Base-by-base conservation (phyloP, 1,140 invertebrate species). In the Drosophila paulistorum region DNA sequence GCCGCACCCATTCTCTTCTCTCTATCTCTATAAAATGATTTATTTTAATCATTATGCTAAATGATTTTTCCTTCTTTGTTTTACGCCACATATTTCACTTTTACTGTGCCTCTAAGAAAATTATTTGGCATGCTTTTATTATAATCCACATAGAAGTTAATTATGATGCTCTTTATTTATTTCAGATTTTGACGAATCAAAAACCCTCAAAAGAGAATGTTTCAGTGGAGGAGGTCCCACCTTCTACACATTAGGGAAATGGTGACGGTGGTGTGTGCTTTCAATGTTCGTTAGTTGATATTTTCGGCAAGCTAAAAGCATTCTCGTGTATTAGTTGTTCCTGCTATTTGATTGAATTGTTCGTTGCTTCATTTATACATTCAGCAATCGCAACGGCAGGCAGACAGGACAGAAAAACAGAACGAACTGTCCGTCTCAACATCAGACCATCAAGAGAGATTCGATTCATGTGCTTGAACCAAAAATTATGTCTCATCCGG, bases 11-110 rank as follows among this genome's bases (percentile, higher is more conserved):
- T 20, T 4, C 14, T 35, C 63, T 7, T 10, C 10, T 11, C 17
- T 35, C 63, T 7, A 13, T 69, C 54, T 62, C 39, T 55, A 70
- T 65, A 89, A 89, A 78, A 89, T 89, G 84, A 89, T 89, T 89
- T 89, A 89, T 89, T 89, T 89, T 89, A 89, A 89, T 89, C 84
- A 89, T 89, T 80, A 89, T 89, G 84, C 85, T 89, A 89, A 89
- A 89, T 87, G 84, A 87, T 89, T 78, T 78, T 23, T 48, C 9
- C 9, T 48, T 45, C 3, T 17, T 45, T 45, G n/a, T 73, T 86
- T 68, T 51, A 23, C 62, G 58, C 58, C 57, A 81, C 84, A 87
- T 87, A 73, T 80, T 74, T 87, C 84, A 83, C 66, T 68, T 71
- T 69, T 80, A 78, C 75, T 73, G 71, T 72, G 77, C 65, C 64